Conservation (phyloP, 2,113 vertebrate species). For the Pelmatolapia mariae region DNA sequence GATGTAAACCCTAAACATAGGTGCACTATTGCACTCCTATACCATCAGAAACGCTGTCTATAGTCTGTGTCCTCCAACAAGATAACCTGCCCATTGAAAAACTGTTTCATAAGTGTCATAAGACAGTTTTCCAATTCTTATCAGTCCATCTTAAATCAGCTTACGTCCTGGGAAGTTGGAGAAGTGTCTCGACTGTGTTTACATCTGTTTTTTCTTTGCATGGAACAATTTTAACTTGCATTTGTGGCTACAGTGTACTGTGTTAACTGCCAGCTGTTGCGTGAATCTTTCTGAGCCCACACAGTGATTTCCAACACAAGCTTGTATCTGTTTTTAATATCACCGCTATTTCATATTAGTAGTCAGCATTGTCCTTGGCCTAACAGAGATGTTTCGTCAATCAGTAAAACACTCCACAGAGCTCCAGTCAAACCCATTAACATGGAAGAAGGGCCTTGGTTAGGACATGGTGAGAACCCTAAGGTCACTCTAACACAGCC, state of each 20-base stretch:
- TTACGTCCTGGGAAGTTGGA: accelerated
- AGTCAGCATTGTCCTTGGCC: not conserved
- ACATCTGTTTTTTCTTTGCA: not conserved
- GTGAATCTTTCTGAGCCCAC: not conserved
- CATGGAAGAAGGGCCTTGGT: not conserved
- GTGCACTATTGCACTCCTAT: not conserved
- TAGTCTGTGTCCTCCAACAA: not conserved
- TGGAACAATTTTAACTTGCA: not conserved
- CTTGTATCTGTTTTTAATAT: not conserved
- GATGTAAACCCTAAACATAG: not conserved
- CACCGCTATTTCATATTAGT: not conserved
- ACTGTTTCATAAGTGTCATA: not conserved
- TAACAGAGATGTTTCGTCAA: not conserved
- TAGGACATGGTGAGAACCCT: not conserved
- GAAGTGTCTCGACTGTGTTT: not conserved
- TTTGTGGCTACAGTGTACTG: not conserved
- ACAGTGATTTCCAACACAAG: not conserved
- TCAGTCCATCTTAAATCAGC: not conserved
- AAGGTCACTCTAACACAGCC: not conserved
- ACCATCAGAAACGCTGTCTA: not conserved
- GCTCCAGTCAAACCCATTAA: not conserved
- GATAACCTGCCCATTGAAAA: not conserved
- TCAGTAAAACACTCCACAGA: not conserved
- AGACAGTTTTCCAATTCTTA: not conserved
- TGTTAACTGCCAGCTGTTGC: not conserved